Conservation (phyloP, 2,888 invertebrate species). For the Dioctria linearis region DNA sequence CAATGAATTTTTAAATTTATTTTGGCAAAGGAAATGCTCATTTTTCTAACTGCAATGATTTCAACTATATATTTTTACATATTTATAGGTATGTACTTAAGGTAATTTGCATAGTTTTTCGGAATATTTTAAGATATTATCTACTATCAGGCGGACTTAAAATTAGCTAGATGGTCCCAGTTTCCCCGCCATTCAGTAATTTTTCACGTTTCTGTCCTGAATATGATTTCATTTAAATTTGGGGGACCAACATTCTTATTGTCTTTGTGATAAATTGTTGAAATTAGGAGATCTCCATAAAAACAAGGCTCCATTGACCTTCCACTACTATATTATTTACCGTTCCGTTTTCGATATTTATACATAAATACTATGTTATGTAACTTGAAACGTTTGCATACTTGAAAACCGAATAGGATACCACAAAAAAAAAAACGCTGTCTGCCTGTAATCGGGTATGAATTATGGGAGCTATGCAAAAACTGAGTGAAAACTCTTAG, state of each 20-base stretch:
- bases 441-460: slow-evolving; percentile 35
- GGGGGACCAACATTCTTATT: slow-evolving; percentile 19
- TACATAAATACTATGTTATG: too few relatives aligned
- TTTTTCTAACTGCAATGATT: too few relatives aligned
- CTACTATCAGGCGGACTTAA: too few relatives aligned
- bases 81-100: too few relatives aligned
- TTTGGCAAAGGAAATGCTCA: too few relatives aligned
- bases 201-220: slow-evolving; percentile 31
- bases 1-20: too few relatives aligned
- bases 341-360: slow-evolving; percentile 33
- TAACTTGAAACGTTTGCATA: slow-evolving; percentile 14
- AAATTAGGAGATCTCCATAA: slow-evolving; percentile 46
- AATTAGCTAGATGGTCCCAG: too few relatives aligned
- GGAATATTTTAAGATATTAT: too few relatives aligned
- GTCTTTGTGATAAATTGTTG: slow-evolving; percentile 39
- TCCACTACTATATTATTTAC: slow-evolving; percentile 8
- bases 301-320: slow-evolving; percentile 30
- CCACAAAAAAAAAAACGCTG: slow-evolving; percentile 12
- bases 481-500: slow-evolving; percentile 43
- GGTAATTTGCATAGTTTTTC: too few relatives aligned
- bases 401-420: not conserved
- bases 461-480: slow-evolving; percentile 47
- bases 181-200: not conserved
- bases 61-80: too few relatives aligned
- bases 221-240: slow-evolving; percentile 37